Base-by-base conservation (phyloP, 2,113 vertebrate species). In the Cyprinus carpio region DNA sequence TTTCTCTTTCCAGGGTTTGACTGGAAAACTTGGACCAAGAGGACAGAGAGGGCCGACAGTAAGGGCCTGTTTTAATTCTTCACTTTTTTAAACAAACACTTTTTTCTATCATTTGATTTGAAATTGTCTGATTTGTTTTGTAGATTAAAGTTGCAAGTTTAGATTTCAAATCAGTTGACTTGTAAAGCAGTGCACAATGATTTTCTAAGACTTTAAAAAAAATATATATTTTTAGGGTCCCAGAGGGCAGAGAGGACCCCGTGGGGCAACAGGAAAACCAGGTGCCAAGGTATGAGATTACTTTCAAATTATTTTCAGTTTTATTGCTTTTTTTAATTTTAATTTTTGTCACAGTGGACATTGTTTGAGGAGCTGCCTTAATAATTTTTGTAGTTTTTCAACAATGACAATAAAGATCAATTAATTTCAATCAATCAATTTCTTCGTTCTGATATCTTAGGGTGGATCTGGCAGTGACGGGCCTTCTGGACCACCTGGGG, bases 1-100 rank as follows among this genome's bases (percentile, higher is more conserved):
- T 23, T 74, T 79, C 12, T 78, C 84, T 84, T 58, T 87, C 54
- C 88, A 98, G 97, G 97, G 97, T 86, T 88, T 96, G 8, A 89
- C 86, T 0, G 97, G 97, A 20, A 97, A 97, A 82, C 43, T 92
- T 72, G 97, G 97, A 1, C 96, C 96, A 78, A 94, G 96, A 91
- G 96, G 97, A 79, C 96, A 97, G 78, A 94, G 97, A 46, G 97
- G 96, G 81, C 97, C 96, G 86, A 96, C 96, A 91, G 97, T 98
- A 94, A 90, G 92, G 54, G 10, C n/a, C 54, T 12, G 34, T 13
- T 6, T 86, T 34, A 25, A 37, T 60, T 56, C 4, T 49, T 4
- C n/a, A 4, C 1, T 46, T 64, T 37, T 67, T 81, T 43, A 15
- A 60, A 54, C 74, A 60, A 46, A 13, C 20, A 23, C 56, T 76